A percentile compares a stretch with the other conserved stretches of the same genome.
Conservation (phyloP, 1,140 invertebrate genomes). For the Riptortus pedestris region DNA sequence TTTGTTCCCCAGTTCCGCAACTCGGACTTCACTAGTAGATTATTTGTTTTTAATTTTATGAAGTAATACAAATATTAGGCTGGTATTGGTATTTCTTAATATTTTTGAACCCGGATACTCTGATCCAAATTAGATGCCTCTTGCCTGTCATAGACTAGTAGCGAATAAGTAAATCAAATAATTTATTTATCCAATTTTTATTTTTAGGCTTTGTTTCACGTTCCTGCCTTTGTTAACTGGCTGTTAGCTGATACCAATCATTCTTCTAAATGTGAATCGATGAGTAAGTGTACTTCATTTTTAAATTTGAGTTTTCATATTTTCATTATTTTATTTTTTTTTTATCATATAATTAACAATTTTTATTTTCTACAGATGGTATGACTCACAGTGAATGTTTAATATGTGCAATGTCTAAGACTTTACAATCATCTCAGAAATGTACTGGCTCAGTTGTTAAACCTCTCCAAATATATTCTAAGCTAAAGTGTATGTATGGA, state of each 20-base stretch:
- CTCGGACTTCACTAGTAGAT: too few species aligned
- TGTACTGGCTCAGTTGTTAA: constrained; percentile 55
- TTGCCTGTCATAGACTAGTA: background rate
- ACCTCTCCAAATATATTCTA: constrained; percentile 50
- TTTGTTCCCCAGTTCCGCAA: too few species aligned
- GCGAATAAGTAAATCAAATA: too few species aligned
- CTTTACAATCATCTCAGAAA: constrained; percentile 55
- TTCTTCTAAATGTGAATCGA: constrained; percentile 58
- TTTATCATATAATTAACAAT: background rate
- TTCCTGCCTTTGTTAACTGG: constrained; percentile 80
- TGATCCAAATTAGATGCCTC: too few species aligned
- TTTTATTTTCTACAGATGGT: constrained; percentile 40
- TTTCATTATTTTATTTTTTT: background rate
- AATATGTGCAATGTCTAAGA: constrained; percentile 73
- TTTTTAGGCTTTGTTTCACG: constrained; percentile 66
- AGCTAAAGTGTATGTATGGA: constrained; percentile 46
- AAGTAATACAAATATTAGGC: too few species aligned
- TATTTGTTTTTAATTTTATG: too few species aligned
- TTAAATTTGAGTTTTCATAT: background rate
- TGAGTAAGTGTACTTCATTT: constrained; percentile 24
- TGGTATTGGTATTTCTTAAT: too few species aligned
- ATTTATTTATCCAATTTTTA: too few species aligned
- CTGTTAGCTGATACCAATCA: constrained; percentile 61
- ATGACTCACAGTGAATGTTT: constrained; percentile 51
- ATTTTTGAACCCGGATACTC: too few species aligned